Conservation (phyloP, 2,888 invertebrate species). For the Drosophila histrio region DNA sequence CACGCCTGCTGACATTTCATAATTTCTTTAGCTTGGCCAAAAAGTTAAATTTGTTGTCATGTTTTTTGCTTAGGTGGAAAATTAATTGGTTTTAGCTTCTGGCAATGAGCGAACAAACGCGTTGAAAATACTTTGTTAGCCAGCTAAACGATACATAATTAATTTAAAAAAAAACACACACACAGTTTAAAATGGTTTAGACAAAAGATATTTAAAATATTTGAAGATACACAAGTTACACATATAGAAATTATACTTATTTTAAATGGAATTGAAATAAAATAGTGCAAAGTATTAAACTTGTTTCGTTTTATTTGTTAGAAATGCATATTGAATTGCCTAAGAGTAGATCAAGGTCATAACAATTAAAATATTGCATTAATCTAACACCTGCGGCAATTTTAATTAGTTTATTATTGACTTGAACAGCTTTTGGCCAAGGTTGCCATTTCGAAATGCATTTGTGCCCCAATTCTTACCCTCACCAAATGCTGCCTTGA, state of each 20-base stretch:
- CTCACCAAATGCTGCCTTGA: slow-evolving; percentile 47
- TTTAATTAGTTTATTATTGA: slow-evolving; percentile 16
- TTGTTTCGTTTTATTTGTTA: not conserved
- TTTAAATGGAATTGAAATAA: not conserved
- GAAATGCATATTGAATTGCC: not conserved
- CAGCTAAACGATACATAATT: slow-evolving; percentile 21
- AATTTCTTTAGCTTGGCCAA: slow-evolving; percentile 31
- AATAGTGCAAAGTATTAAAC: not conserved
- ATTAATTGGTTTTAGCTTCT: slow-evolving; percentile 53
- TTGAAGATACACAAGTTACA: not conserved
- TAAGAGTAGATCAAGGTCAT: slow-evolving; percentile 10
- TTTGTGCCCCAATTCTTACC: not conserved
- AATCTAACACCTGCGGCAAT: slow-evolving; percentile 33
- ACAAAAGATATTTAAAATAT: not conserved
- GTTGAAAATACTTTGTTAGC: slow-evolving; percentile 14
- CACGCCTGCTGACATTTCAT: slow-evolving; percentile 54
- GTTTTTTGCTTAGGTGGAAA: slow-evolving; percentile 60
- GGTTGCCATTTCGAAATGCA: slow-evolving; percentile 3
- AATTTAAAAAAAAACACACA: slow-evolving; percentile 5
- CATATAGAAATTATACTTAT: not conserved
- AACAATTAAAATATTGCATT: slow-evolving; percentile 3
- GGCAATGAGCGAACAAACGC: slow-evolving; percentile 27
- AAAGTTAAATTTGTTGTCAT: slow-evolving; percentile 42
- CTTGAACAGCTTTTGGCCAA: slow-evolving; percentile 8
- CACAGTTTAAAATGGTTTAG: not conserved